These are phyloP conservation scores for Atta cephalotes DNA, from an alignment of 1,140 invertebrate genomes.

Conservation along the genomic window DNA sequence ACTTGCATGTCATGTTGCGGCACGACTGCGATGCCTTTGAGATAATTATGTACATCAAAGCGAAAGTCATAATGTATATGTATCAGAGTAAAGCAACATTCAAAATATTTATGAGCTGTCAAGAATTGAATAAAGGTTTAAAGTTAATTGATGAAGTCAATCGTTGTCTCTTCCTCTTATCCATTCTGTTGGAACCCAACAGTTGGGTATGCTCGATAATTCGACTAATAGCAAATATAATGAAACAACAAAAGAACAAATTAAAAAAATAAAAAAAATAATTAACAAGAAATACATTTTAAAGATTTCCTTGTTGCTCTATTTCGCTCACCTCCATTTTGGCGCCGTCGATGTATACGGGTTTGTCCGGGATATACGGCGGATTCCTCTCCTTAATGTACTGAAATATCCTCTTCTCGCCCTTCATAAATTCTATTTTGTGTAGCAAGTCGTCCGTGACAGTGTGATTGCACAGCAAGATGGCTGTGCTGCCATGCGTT, in stretches of 20 bases:
- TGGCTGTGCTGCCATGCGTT: constrained; percentile 81
- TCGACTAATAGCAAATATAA: neutral
- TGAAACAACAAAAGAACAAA: neutral
- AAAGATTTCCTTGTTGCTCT: constrained; percentile 67
- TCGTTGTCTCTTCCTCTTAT: neutral
- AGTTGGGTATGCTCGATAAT: too few relatives aligned
- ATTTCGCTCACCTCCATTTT: constrained; percentile 90
- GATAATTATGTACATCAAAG: constrained; percentile 48
- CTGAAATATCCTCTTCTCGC: constrained; percentile 92
- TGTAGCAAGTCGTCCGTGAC: constrained; percentile 83
- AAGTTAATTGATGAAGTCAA: neutral
- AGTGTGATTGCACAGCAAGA: constrained; percentile 85
- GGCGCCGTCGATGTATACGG: constrained; percentile 89
- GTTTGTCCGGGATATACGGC: constrained; percentile 88
- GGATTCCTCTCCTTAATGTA: constrained; percentile 92
- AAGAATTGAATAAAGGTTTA: neutral
- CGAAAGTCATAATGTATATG: neutral
- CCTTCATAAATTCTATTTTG: constrained; percentile 91
- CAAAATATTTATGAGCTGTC: constrained; percentile 18
- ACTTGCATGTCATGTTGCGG: neutral
- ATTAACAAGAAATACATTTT: neutral
- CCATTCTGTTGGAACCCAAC: neutral
- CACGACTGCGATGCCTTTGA: constrained; percentile 22
- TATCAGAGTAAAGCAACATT: neutral
- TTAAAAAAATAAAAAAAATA: neutral